Conservation (phyloP, 2,888 invertebrate species). For the Cephonodes hylas region DNA sequence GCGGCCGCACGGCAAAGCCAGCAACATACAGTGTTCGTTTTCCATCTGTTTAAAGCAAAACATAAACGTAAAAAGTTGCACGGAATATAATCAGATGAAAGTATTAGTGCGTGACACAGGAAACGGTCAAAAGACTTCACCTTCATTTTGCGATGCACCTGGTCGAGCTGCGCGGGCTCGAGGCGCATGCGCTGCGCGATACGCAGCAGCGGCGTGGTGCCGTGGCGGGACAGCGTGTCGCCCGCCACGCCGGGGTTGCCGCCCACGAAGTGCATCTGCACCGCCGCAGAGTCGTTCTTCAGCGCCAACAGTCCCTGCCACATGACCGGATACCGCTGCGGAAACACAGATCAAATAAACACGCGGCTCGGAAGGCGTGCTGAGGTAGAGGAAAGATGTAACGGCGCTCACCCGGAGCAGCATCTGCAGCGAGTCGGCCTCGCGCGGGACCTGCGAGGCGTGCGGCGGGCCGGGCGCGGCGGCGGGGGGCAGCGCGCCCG, state of each 20-base stretch:
- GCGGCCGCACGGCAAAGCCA: conserved; percentile 97
- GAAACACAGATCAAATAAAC: not conserved
- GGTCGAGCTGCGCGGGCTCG: conserved; percentile 97
- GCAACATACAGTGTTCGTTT: conserved; percentile 96
- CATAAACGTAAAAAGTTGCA: not conserved
- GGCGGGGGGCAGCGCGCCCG: conserved; percentile 59
- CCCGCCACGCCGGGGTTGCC: conserved; percentile 95
- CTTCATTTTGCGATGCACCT: conserved; percentile 98
- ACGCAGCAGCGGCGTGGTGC: conserved; percentile 91
- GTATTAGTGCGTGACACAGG: not conserved
- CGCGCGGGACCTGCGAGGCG: conserved; percentile 89
- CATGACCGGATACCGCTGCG: conserved; percentile 95
- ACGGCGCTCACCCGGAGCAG: conserved; percentile 82
- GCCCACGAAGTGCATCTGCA: conserved; percentile 99
- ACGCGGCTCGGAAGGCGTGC: not conserved
- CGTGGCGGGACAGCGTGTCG: conserved; percentile 91
- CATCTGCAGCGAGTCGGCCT: conserved; percentile 91
- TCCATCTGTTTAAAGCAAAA: conserved; percentile 84
- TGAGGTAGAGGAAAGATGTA: too few relatives aligned
- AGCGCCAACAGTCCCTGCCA: conserved; percentile 98
- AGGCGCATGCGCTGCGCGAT: conserved; percentile 99
- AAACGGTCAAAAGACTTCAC: conserved; percentile 57
- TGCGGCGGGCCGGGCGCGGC: conserved; percentile 83
- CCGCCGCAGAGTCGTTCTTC: conserved; percentile 98
- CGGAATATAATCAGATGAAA: too few relatives aligned